Evolutionary conservation across 2,888 invertebrate species (phyloP).

Genomic region (Steinernema scapterisci): DNA sequence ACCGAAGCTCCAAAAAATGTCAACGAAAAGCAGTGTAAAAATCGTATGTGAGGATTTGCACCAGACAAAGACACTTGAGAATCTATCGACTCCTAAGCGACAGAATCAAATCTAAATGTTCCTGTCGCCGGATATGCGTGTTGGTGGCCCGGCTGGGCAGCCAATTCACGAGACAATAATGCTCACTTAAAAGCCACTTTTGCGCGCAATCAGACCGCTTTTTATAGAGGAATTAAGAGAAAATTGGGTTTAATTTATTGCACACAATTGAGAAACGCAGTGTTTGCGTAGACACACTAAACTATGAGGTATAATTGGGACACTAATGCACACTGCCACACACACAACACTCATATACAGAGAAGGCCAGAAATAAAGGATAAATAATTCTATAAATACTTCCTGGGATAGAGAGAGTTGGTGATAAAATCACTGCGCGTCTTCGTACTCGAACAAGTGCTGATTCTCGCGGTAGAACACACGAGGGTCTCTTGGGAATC

Average conservation of each 20-base stretch:
- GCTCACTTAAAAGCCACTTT: neutral
- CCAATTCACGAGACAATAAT: conserved; percentile 10
- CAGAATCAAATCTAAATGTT: too few relatives aligned
- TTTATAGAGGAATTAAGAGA: conserved; percentile 1
- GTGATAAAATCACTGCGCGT: conserved; percentile 32
- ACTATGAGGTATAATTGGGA: neutral
- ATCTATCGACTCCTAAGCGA: too few relatives aligned
- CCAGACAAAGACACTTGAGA: too few relatives aligned
- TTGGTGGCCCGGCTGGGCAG: too few relatives aligned
- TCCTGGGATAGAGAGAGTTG: neutral
- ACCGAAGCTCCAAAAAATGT: too few relatives aligned
- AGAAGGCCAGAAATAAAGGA: neutral
- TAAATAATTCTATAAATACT: neutral
- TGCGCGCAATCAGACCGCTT: conserved; percentile 15
- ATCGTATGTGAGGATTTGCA: too few relatives aligned
- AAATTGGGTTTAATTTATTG: conserved; percentile 24
- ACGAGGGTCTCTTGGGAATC: conserved; percentile 56
- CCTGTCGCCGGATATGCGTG: too few relatives aligned
- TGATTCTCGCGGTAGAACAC: conserved; percentile 57
- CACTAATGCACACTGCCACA: neutral
- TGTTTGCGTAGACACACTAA: neutral
- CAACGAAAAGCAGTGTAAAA: too few relatives aligned
- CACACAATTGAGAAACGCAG: neutral
- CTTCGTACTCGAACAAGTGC: conserved; percentile 58
- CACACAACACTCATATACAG: too few relatives aligned